Percentiles rank a stretch among this genome's conserved stretches.
Evolutionary conservation across 2,113 vertebrate genomes (phyloP).

Genomic region (Heloderma charlesbogerti): DNA sequence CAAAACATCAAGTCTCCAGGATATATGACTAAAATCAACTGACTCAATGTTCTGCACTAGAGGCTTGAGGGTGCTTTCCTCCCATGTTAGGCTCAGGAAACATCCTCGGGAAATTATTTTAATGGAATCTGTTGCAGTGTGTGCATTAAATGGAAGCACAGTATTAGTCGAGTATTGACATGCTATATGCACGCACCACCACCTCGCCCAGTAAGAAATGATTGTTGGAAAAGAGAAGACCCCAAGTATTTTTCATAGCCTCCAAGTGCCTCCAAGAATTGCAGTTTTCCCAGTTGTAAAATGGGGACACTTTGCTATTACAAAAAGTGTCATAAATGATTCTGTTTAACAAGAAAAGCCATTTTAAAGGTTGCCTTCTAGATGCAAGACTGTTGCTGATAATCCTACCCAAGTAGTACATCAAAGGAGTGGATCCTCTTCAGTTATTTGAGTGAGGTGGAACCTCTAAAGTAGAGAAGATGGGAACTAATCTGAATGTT

Average conservation of each 20-base stretch:
- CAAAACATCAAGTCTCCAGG: accelerated
- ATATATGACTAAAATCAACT: background rate
- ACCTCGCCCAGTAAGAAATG: background rate
- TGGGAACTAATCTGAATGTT: background rate
- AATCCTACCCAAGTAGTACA: background rate
- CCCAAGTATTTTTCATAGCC: background rate
- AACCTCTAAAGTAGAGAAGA: background rate
- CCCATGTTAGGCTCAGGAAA: accelerated
- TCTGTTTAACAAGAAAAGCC: background rate
- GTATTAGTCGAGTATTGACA: background rate
- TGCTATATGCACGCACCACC: too few species aligned
- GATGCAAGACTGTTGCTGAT: background rate
- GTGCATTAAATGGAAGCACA: background rate
- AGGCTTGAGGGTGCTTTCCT: background rate
- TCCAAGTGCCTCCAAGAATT: too few species aligned
- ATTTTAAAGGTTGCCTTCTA: background rate
- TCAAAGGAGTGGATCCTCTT: background rate
- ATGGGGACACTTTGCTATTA: background rate
- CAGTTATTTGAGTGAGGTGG: background rate
- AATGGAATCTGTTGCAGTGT: background rate
- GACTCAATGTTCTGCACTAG: background rate
- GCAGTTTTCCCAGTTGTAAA: background rate
- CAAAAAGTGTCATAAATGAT: background rate
- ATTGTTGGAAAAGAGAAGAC: background rate
- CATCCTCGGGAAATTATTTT: accelerated